Conservation (phyloP, 2,113 vertebrate genomes). For the Orientallactaga bullata region DNA sequence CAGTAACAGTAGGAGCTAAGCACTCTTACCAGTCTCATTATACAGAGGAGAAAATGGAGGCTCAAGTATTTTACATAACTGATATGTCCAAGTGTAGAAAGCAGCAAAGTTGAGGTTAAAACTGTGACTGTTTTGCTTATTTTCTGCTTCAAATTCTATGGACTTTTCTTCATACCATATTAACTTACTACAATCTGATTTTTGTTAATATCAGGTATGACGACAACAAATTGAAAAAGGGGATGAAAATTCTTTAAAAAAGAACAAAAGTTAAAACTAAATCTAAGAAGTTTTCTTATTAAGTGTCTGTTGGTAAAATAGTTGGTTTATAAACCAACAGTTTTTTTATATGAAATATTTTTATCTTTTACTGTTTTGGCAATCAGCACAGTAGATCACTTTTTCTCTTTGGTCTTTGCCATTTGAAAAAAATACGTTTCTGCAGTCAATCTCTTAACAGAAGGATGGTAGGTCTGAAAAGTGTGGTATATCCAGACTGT, state of each 20-base stretch:
- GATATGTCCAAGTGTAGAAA: neutral
- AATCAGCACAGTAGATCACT: neutral
- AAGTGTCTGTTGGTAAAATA: neutral
- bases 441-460: constrained; percentile 30
- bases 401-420: constrained; percentile 22
- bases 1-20: neutral
- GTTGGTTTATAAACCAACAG: neutral
- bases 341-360: constrained; percentile 19
- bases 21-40: neutral
- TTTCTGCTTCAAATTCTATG: constrained; percentile 6
- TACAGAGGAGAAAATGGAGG: constrained; percentile 14
- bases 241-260: neutral
- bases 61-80: constrained; percentile 29
- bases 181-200: neutral
- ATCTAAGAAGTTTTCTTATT: too few relatives aligned
- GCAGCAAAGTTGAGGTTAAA: neutral
- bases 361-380: constrained; percentile 17
- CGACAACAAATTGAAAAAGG: neutral
- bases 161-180: neutral
- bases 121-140: neutral
- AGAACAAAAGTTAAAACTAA: too few relatives aligned
- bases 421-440: constrained; percentile 26
- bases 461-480: neutral
- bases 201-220: neutral
- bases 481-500: neutral